Percentiles rank a stretch among this genome's conserved stretches.
Conservation (phyloP, 2,888 invertebrate species). For the Marronus borbonicus region DNA sequence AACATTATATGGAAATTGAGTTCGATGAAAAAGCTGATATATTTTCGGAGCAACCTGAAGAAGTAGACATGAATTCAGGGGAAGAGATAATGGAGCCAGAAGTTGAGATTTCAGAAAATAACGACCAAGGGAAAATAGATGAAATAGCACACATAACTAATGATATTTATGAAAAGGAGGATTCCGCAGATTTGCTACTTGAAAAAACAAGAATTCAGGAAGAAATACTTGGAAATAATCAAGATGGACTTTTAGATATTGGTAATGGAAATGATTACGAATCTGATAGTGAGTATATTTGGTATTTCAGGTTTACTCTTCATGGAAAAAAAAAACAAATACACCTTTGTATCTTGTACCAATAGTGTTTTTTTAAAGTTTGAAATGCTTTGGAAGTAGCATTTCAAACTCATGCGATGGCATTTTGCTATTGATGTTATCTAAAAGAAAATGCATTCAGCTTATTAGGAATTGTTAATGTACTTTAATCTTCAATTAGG, state of each 20-base stretch:
- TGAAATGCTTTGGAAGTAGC: too few relatives aligned
- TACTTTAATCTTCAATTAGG: too few relatives aligned
- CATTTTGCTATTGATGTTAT: too few relatives aligned
- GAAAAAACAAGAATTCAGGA: conserved; percentile 53
- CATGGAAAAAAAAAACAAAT: neutral
- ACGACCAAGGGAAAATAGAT: conserved; percentile 50
- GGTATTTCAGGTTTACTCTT: neutral
- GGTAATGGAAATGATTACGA: conserved; percentile 44
- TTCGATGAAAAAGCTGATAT: conserved; percentile 55
- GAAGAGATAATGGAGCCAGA: conserved; percentile 27
- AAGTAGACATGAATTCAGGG: conserved; percentile 27
- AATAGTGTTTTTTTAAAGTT: neutral
- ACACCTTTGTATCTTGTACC: too few relatives aligned
- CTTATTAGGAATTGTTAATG: too few relatives aligned
- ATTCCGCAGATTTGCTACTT: conserved; percentile 53
- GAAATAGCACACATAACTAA: conserved; percentile 51
- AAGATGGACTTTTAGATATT: conserved; percentile 35
- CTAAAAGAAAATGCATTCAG: too few relatives aligned
- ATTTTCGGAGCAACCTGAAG: conserved; percentile 57
- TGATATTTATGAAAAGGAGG: conserved; percentile 53
- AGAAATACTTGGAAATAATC: conserved; percentile 50
- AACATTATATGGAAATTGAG: conserved; percentile 67
- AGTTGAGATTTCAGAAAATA: conserved; percentile 51
- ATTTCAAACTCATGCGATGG: too few relatives aligned
- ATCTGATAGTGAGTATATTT: conserved; percentile 42